A percentile compares a stretch with the other conserved stretches of the same genome.
These are phyloP conservation scores for Terebella lapidaria DNA, from an alignment of 2,888 invertebrate genomes.

Conservation along the genomic window DNA sequence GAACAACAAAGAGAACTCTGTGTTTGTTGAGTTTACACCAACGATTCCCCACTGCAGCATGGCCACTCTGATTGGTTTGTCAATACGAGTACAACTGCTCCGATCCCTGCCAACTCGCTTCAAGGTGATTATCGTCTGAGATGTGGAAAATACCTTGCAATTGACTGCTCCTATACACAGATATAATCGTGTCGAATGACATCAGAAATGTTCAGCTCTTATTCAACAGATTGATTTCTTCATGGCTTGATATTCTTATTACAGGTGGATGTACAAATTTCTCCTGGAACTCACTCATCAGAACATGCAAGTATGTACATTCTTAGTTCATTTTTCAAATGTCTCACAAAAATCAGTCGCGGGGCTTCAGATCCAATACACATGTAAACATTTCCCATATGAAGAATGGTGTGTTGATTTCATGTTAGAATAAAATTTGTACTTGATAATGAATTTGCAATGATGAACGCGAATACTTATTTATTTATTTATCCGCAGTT, in stretches of 20 bases:
- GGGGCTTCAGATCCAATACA: too few species aligned
- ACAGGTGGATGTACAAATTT: conserved; percentile 81
- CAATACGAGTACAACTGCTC: conserved; percentile 85
- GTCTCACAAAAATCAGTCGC: not conserved
- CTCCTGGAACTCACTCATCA: conserved; percentile 87
- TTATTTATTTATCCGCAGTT: conserved; percentile 57
- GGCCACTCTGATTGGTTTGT: conserved; percentile 90
- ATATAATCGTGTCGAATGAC: not conserved
- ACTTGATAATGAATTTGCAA: too few species aligned
- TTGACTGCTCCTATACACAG: not conserved
- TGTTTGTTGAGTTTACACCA: conserved; percentile 84
- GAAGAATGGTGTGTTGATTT: too few species aligned
- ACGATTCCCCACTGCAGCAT: conserved; percentile 99
- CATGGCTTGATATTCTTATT: too few species aligned
- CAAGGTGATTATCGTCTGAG: too few species aligned
- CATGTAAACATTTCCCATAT: too few species aligned
- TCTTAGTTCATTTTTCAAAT: not conserved
- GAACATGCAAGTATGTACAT: conserved; percentile 65
- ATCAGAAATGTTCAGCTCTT: not conserved
- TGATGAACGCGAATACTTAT: too few species aligned
- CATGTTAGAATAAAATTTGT: too few species aligned
- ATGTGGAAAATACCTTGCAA: not conserved
- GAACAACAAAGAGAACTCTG: conserved; percentile 67
- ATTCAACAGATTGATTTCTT: too few species aligned
- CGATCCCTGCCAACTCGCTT: conserved; percentile 58